Evolutionary conservation across 2,797 vertebrate species (phyloP).

Genomic region (Chiroxiphia lanceolata): DNA sequence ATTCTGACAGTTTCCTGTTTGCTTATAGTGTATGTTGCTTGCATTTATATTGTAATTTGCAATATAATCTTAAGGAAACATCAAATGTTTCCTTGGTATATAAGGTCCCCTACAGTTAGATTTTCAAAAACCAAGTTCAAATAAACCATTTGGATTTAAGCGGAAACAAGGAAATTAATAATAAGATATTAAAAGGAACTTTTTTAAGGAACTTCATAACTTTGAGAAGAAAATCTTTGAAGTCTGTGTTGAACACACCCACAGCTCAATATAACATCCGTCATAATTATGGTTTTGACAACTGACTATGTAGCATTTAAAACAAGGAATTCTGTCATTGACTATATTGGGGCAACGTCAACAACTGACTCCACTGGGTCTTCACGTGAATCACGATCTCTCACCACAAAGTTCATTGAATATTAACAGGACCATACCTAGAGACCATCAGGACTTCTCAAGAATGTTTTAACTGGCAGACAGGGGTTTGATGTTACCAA

Average conservation of each 20-base stretch:
- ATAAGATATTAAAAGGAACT: not conserved
- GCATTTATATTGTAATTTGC: conserved; percentile 45
- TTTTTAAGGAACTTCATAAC: not conserved
- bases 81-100: not conserved
- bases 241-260: not conserved
- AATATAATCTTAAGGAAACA: not conserved
- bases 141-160: not conserved
- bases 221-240: not conserved
- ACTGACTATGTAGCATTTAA: not conserved
- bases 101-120: not conserved
- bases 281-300: not conserved
- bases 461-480: not conserved
- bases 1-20: conserved; percentile 32
- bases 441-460: not conserved
- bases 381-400: fast-evolving
- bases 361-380: not conserved
- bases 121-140: not conserved
- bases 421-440: not conserved
- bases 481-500: not conserved
- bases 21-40: conserved; percentile 11
- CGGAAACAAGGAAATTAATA: not conserved
- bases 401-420: not conserved
- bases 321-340: not conserved
- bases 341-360: fast-evolving
- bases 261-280: not conserved